These are phyloP conservation scores for Meles meles DNA, from an alignment of 2,113 vertebrate species.

Conservation along the genomic window DNA sequence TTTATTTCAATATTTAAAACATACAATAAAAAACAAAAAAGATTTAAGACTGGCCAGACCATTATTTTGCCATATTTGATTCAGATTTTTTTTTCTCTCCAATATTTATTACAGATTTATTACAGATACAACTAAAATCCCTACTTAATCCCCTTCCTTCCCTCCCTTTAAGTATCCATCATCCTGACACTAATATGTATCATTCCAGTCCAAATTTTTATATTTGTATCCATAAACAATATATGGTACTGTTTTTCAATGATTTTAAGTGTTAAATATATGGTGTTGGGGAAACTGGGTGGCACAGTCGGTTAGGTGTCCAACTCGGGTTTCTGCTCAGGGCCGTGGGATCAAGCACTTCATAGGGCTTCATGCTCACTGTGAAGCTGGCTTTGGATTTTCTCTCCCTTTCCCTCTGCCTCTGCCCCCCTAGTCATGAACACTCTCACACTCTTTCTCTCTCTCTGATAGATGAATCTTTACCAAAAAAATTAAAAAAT, in stretches of 20 bases:
- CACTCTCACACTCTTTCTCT: too few species aligned
- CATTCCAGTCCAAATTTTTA: background rate
- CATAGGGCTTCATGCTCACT: background rate
- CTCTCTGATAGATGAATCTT: background rate
- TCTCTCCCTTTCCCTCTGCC: background rate
- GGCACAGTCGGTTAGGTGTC: background rate
- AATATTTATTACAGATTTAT: conserved; percentile 11
- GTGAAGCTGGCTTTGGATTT: background rate
- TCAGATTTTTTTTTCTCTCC: background rate
- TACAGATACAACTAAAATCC: background rate
- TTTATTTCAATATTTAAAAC: conserved; percentile 39
- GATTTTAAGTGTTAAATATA: background rate
- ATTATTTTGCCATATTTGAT: conserved; percentile 4
- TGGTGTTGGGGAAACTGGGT: background rate
- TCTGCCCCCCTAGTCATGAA: background rate
- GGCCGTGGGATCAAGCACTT: background rate
- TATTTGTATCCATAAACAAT: background rate
- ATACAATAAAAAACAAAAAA: background rate
- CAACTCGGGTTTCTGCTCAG: background rate
- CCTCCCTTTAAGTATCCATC: background rate
- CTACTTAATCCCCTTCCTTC: background rate
- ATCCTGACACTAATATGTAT: background rate
- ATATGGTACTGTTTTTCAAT: background rate
- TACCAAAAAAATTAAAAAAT: too few species aligned
- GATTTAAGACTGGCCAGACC: background rate